These are phyloP conservation scores for Illadopsis cleaveri DNA, from an alignment of 2,113 vertebrate species.

Conservation along the genomic window DNA sequence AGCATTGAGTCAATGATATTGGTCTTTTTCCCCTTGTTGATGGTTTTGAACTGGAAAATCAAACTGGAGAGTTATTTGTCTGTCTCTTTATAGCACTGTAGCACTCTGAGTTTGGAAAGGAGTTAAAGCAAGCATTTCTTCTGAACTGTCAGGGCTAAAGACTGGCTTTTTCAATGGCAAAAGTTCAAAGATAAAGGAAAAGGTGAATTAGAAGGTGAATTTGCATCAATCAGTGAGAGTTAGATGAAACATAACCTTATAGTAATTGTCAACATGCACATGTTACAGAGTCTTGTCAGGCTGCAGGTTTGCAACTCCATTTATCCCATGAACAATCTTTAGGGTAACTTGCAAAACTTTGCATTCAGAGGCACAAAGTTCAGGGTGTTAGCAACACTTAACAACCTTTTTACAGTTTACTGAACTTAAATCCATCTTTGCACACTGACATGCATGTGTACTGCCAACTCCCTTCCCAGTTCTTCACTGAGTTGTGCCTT, in stretches of 20 bases:
- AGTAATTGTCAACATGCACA: neutral
- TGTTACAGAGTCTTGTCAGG: neutral
- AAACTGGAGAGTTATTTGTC: neutral
- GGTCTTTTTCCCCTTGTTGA: conserved; percentile 94
- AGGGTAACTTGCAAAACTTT: neutral
- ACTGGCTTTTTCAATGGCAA: neutral
- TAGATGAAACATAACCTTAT: neutral
- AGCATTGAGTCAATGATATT: conserved; percentile 96
- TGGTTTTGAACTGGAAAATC: conserved; percentile 86
- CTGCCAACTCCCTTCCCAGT: neutral
- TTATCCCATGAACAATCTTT: neutral
- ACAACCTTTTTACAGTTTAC: neutral
- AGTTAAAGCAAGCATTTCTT: neutral
- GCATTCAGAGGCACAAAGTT: neutral
- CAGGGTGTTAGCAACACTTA: neutral
- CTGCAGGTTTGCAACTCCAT: neutral
- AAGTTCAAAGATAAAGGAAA: neutral
- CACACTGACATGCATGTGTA: too few species aligned
- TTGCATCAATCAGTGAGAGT: neutral
- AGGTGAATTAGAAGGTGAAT: neutral
- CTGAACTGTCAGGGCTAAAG: neutral
- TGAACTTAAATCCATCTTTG: neutral
- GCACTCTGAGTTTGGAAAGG: neutral
- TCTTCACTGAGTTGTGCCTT: neutral
- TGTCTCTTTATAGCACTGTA: neutral